Percentiles rank a stretch among this genome's conserved stretches.
Conservation (phyloP, 2,888 invertebrate species). For the Odontocerum albicorne region DNA sequence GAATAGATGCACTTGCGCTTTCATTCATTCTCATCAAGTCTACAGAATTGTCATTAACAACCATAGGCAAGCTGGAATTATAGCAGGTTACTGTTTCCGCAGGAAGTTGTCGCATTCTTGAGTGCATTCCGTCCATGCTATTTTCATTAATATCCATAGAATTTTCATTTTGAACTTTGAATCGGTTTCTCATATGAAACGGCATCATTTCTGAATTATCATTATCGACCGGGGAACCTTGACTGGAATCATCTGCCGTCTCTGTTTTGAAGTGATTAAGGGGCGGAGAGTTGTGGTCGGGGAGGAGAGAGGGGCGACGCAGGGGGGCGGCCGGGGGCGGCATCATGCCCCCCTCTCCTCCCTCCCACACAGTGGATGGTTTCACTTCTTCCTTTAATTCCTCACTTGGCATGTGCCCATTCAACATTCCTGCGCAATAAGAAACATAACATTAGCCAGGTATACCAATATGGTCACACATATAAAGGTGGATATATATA, state of each 20-base stretch:
- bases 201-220: slow-evolving; percentile 41
- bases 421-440: slow-evolving; percentile 22
- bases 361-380: slow-evolving; percentile 47
- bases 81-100: slow-evolving; percentile 33
- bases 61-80: slow-evolving; percentile 34
- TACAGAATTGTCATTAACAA: slow-evolving; percentile 41
- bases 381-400: slow-evolving; percentile 49
- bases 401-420: slow-evolving; percentile 8
- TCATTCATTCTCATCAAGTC: slow-evolving; percentile 29
- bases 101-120: slow-evolving; percentile 31
- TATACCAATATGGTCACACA: no score
- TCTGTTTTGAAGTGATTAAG: slow-evolving; percentile 63
- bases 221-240: slow-evolving; percentile 57
- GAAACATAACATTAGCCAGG: slow-evolving; percentile 18
- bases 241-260: slow-evolving; percentile 72
- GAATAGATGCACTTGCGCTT: slow-evolving; percentile 12
- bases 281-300: slow-evolving; percentile 59
- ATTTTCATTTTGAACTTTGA: slow-evolving; percentile 44
- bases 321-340: slow-evolving; percentile 67
- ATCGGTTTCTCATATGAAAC: slow-evolving; percentile 31
- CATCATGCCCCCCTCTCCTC: slow-evolving; percentile 62
- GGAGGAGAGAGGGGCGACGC: slow-evolving; percentile 63
- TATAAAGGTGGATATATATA: no score
- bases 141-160: slow-evolving; percentile 49
- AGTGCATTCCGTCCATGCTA: slow-evolving; percentile 44